Percentiles rank a stretch among this genome's conserved stretches.
These are phyloP conservation scores for Nomada goodeniana DNA, from an alignment of 2,888 invertebrate genomes.

Conservation along the genomic window DNA sequence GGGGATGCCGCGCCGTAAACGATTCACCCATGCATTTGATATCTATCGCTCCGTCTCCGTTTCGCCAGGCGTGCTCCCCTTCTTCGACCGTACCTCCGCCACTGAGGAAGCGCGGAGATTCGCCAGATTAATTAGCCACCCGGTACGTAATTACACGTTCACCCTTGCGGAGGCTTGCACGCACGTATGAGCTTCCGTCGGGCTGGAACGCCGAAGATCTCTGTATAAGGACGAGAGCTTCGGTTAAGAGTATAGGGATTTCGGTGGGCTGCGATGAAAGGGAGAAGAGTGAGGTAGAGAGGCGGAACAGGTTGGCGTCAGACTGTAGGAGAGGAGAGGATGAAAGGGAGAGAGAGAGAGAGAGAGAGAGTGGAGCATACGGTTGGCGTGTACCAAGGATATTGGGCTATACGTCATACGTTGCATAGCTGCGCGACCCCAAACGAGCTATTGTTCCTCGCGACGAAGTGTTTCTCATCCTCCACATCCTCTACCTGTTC, in stretches of 20 bases:
- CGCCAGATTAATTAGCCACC: constrained; percentile 66
- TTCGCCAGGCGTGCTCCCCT: neutral
- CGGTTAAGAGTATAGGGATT: constrained; percentile 27
- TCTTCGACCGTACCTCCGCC: constrained; percentile 1
- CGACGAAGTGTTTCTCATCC: constrained; percentile 67
- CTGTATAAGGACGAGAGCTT: constrained; percentile 31
- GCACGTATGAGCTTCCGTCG: constrained; percentile 30
- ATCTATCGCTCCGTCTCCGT: constrained; percentile 9
- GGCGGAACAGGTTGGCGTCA: neutral
- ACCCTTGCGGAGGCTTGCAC: constrained; percentile 47
- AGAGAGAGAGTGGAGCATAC: constrained; percentile 50
- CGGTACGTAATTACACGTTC: constrained; percentile 66
- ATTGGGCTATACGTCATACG: constrained; percentile 75
- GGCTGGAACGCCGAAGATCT: constrained; percentile 38
- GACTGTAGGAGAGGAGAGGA: neutral
- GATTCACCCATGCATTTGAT: constrained; percentile 9
- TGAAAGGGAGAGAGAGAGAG: constrained; percentile 8
- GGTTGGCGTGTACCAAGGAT: constrained; percentile 71
- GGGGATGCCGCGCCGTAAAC: neutral
- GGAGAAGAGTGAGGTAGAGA: neutral
- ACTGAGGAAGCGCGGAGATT: constrained; percentile 4
- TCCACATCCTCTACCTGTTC: constrained; percentile 7
- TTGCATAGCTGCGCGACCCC: constrained; percentile 74
- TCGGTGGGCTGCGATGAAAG: constrained; percentile 38
- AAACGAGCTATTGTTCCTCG: constrained; percentile 75